A percentile compares a stretch with the other conserved stretches of the same genome.
These are phyloP conservation scores for Esperia sulphurella DNA, from an alignment of 2,888 invertebrate species.

Conservation along the genomic window DNA sequence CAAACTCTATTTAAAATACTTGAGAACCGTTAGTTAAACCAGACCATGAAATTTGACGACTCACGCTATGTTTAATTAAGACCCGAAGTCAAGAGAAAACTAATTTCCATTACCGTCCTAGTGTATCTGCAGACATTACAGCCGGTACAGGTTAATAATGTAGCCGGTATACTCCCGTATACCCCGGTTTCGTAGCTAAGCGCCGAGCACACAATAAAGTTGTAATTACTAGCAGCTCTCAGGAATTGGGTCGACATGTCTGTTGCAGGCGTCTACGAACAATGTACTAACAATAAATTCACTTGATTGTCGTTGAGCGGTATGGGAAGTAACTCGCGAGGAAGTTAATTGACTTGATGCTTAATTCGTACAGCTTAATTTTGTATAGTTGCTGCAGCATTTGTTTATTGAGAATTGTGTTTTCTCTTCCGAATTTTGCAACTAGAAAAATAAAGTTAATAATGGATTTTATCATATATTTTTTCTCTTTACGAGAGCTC, in stretches of 20 bases:
- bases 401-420: no score
- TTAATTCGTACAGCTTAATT: constrained; percentile 1
- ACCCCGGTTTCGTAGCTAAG: constrained; percentile 16
- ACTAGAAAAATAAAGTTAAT: no score
- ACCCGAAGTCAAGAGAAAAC: constrained; percentile 8
- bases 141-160: constrained; percentile 12
- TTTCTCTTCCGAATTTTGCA: no score
- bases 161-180: constrained; percentile 1
- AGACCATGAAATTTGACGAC: background rate
- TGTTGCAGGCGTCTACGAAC: constrained; percentile 12
- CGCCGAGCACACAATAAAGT: constrained; percentile 35
- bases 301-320: constrained; percentile 13
- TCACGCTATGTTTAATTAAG: constrained; percentile 8
- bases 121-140: constrained; percentile 2
- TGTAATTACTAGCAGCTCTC: constrained; percentile 32
- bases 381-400: background rate
- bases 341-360: background rate
- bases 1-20: background rate
- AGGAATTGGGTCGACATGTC: constrained; percentile 22
- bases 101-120: constrained; percentile 11
- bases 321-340: background rate
- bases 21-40: background rate
- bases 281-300: constrained; percentile 18
- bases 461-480: no score
- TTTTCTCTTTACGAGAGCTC: no score